phyloP scores from a whole-genome alignment of 30 jellyfish, hydroid and myxozoan species.

The Pelagia noctiluca region DNA sequence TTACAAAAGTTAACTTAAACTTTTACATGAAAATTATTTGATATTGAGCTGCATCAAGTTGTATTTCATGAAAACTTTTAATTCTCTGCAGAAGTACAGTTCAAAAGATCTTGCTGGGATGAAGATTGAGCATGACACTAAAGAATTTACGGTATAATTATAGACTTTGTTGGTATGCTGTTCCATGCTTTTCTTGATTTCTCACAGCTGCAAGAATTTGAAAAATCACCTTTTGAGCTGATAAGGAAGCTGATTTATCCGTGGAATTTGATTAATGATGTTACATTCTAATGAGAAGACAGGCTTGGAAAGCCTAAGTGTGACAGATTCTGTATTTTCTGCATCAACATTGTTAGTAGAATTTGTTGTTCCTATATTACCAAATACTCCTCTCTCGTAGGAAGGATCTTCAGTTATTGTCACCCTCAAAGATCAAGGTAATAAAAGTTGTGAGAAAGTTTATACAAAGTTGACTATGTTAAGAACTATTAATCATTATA shows the following conservation, averaged over 20 bases:
- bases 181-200: no score
- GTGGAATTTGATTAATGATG: no score
- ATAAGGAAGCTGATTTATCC: no score
- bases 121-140: conserved; percentile 77
- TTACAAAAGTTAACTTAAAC: no score
- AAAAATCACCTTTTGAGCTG: no score
- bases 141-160: conserved; percentile 46
- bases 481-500: neutral
- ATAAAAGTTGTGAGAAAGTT: neutral
- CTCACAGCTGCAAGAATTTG: no score
- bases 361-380: no score
- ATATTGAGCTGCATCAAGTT: neutral
- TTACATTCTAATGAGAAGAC: no score
- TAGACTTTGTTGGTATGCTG: neutral
- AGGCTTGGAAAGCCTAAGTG: no score
- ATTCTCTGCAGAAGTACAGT: conserved; percentile 60
- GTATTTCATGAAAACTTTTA: neutral
- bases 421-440: conserved; percentile 90
- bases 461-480: neutral
- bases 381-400: conserved; percentile 7
- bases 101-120: conserved; percentile 87
- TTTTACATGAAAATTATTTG: no score
- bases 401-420: conserved; percentile 82
- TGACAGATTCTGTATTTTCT: no score
- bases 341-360: no score